Conservation (phyloP, 2,797 vertebrate species). For the Bradypus variegatus region DNA sequence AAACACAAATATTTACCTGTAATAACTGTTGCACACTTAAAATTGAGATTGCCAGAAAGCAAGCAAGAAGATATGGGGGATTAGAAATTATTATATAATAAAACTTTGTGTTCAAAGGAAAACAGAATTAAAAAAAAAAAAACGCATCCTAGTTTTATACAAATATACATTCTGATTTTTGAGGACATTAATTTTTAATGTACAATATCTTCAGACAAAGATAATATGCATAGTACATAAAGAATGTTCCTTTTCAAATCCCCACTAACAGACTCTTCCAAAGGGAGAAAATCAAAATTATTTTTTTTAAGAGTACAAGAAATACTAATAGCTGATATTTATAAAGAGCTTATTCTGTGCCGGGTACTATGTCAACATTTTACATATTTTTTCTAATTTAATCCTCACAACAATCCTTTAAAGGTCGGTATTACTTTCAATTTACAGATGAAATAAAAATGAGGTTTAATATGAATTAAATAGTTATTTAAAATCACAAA, state of each 20-base stretch:
- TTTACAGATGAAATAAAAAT: neutral
- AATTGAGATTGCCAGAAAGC: neutral
- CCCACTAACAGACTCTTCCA: neutral
- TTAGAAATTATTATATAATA: neutral
- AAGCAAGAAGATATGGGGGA: conserved; percentile 20
- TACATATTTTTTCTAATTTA: conserved; percentile 3
- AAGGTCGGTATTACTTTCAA: neutral
- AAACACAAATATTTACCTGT: conserved; percentile 31
- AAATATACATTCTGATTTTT: conserved; percentile 5
- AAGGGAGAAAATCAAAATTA: neutral
- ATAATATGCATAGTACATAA: neutral
- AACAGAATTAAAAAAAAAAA: neutral
- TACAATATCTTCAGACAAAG: neutral
- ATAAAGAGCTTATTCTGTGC: neutral
- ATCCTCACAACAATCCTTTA: neutral
- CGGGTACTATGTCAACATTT: neutral
- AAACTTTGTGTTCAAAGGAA: conserved; percentile 20
- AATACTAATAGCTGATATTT: neutral
- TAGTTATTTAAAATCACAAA: conserved; percentile 15
- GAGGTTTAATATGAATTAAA: neutral
- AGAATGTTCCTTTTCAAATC: conserved; percentile 8
- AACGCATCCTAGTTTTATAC: neutral
- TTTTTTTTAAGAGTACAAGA: neutral
- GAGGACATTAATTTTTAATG: conserved; percentile 22
- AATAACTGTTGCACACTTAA: conserved; percentile 20